phyloP scores from a whole-genome alignment of 37 sponge, comb jelly and placozoan genomes.

The Beroe forskalii region DNA sequence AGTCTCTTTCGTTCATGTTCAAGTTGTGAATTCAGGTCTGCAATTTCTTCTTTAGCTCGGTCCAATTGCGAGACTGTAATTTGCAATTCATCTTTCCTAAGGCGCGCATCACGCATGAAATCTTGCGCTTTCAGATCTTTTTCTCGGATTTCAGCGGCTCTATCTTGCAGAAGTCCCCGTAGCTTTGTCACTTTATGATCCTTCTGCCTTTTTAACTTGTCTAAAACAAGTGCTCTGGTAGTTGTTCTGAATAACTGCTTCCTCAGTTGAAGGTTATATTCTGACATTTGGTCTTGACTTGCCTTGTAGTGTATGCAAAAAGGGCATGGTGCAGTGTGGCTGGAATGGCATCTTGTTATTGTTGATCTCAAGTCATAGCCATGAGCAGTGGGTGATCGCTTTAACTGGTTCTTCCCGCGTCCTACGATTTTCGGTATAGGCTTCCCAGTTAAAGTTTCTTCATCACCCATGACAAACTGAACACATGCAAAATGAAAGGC shows the following conservation, averaged over 20 bases:
- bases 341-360: background rate
- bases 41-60: background rate
- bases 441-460: background rate
- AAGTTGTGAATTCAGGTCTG: background rate
- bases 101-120: constrained; percentile 13
- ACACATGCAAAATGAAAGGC: background rate
- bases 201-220: background rate
- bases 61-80: background rate
- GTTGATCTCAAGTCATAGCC: constrained; percentile 14
- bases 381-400: background rate
- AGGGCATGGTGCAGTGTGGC: background rate
- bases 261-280: background rate
- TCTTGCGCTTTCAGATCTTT: constrained; percentile 7
- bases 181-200: constrained; percentile 37
- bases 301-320: background rate
- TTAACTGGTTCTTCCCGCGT: constrained; percentile 30
- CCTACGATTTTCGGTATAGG: constrained; percentile 58
- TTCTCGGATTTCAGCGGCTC: constrained; percentile 14
- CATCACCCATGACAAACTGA: background rate
- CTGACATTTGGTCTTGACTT: background rate
- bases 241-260: background rate
- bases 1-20: constrained; percentile 20
- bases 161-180: constrained; percentile 14
- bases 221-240: background rate
- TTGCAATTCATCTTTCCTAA: constrained; percentile 3